Base-by-base conservation (phyloP, 1,140 invertebrate species). In the Ceratina australensis region DNA sequence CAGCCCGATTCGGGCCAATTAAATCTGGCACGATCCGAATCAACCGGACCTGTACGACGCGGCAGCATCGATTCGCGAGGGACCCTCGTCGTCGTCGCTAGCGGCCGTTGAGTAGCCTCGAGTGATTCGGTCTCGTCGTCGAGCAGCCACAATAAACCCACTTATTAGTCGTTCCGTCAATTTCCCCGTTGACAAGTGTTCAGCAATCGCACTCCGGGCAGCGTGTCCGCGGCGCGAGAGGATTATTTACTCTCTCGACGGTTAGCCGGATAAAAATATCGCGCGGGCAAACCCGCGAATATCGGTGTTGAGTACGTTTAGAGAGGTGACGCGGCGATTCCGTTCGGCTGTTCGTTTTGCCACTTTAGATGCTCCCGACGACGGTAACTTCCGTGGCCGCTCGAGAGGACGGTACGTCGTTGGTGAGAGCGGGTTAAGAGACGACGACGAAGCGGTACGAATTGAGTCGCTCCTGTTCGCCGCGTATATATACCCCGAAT, bases 381-480 rank as follows among this genome's bases (percentile, higher is more conserved):
- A n/a, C n/a, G n/a, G 26, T 28, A 60, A 80, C 54, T 80, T 76
- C 33, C 71, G 71, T n/a, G 66, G 18, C 26, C 13, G 22, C 4
- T 49, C n/a, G 5, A 56, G 42, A n/a, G 13, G 63, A 12, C 59
- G 10, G 10, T n/a, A 42, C 42, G 50, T 7, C 52, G n/a, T 42
- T n/a, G 52, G 52, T 20, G 20, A 50, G 20, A 8, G 33, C 5
- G 72, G 49, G 78, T 42, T 50, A 18, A 56, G 61, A 47, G 24
- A 33, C 28, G 13, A 33, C 15, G 10, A 42, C 33, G 33, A 10
- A 3, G 57, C 73, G 33, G 72, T 83, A 82, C 83, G 85, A 85
- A 90, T 90, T 88, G 86, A 89, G 84, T 88, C 84, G 83, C 87
- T 84, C 47, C 84, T 77, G 86, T 88, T 85, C 75, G 83, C 79